Conservation (phyloP, 2,797 vertebrate species). For the Pogoniulus pusillus region DNA sequence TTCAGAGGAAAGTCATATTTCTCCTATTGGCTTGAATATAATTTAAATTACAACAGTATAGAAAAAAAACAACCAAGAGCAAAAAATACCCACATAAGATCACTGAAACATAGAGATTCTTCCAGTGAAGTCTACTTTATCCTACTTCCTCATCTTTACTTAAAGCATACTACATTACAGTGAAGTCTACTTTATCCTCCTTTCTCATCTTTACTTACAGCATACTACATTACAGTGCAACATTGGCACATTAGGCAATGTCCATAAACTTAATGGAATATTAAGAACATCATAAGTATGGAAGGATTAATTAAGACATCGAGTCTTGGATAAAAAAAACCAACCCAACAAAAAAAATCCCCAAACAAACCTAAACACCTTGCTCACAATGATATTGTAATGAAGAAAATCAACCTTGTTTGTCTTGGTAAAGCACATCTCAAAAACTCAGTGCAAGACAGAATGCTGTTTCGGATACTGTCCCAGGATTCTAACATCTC, state of each 20-base stretch:
- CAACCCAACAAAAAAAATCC: not conserved
- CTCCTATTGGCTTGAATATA: not conserved
- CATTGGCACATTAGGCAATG: not conserved
- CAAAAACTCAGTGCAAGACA: not conserved
- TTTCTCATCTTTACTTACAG: too few relatives aligned
- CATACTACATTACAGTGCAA: not conserved
- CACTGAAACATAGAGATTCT: not conserved
- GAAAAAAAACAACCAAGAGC: not conserved
- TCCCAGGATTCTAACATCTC: not conserved
- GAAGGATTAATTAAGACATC: not conserved
- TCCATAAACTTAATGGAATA: not conserved
- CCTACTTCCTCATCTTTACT: not conserved
- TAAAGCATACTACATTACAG: not conserved
- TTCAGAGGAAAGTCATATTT: not conserved
- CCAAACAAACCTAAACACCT: not conserved
- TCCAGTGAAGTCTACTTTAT: not conserved
- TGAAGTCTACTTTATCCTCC: not conserved
- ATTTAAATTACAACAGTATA: not conserved
- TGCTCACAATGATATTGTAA: not conserved
- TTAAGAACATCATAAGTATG: not conserved
- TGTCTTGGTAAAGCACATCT: not conserved
- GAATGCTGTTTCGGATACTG: accelerated
- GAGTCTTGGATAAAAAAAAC: not conserved
- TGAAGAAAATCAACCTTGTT: not conserved
- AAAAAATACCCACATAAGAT: not conserved